Percentiles rank a stretch among this genome's conserved stretches.
These are phyloP conservation scores for Psylliodes chrysocephalus DNA, from an alignment of 2,888 invertebrate species.

Conservation along the genomic window DNA sequence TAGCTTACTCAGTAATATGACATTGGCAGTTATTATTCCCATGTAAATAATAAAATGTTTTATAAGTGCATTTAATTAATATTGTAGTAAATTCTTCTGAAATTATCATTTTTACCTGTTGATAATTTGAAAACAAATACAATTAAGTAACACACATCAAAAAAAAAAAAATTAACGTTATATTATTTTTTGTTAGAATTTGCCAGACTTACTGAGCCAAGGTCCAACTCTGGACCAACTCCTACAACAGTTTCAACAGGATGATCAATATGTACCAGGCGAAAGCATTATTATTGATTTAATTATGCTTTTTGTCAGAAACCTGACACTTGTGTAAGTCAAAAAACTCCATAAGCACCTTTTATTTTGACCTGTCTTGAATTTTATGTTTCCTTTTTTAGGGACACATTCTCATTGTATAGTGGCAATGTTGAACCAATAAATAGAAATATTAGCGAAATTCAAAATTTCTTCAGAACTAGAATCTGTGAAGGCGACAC, in stretches of 20 bases:
- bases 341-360: not conserved
- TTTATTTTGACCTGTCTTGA: too few relatives aligned
- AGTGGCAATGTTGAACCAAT: slow-evolving; percentile 61
- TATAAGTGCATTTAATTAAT: too few relatives aligned
- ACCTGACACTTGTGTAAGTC: slow-evolving; percentile 61
- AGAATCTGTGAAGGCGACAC: slow-evolving; percentile 63
- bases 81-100: too few relatives aligned
- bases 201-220: slow-evolving; percentile 47
- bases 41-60: too few relatives aligned
- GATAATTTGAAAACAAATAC: too few relatives aligned
- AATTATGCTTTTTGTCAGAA: slow-evolving; percentile 60
- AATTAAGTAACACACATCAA: too few relatives aligned
- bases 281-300: slow-evolving; percentile 64
- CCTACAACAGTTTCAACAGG: slow-evolving; percentile 58
- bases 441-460: slow-evolving; percentile 62
- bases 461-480: slow-evolving; percentile 64
- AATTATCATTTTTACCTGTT: too few relatives aligned
- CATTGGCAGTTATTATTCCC: too few relatives aligned
- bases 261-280: slow-evolving; percentile 61
- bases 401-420: slow-evolving; percentile 61
- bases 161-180: too few relatives aligned
- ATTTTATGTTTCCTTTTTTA: slow-evolving; percentile 50
- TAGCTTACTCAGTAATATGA: too few relatives aligned
- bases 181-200: slow-evolving; percentile 40
- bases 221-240: slow-evolving; percentile 63